Evolutionary conservation across 2,888 invertebrate species (phyloP), one percentile per base, ranked within the genome.

Genomic region (Heliconius aoede): DNA sequence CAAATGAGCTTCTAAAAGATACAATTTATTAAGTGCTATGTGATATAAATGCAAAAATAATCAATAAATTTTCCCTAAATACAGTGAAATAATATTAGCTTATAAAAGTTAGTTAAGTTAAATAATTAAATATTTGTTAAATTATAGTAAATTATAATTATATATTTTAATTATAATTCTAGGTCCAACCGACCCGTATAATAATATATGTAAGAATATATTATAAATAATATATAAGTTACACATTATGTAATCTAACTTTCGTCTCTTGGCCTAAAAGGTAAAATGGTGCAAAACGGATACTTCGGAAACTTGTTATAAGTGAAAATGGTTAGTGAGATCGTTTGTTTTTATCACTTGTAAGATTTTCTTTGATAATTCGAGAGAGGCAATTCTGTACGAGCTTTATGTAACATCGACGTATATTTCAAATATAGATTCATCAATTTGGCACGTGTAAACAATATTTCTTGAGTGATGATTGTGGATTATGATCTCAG

Each of bases 271-370:
- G 55, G 73, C 26, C 79, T 80, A 79, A 74, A 76, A 78, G 76
- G 79, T 78, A 74, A 74, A 80, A 78, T 81, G 80, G 76, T 76
- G 76, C 80, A 77, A 79, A 83, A 79, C 80, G 80, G 80, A 78
- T 81, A 83, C 81, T 82, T 82, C 78, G 69, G 78, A 82, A 72
- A 84, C 82, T 83, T 83, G 83, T 84, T 82, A 83, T 83, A 84
- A 84, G 81, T 80, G 82, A 77, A 83, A 82, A 82, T 81, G 82
- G 80, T 77, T 80, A 82, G 80, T 81, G 80, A 79, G 81, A 81
- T 82, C 84, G 82, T 84, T 82, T 79, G 82, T 82, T 85, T 85
- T 85, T 85, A 85, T 85, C 82, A 81, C 81, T 80, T 80, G 80
- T 80, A 76, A 78, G 80, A 81, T 81, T 82, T 80, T 76, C 77